Base-by-base conservation (phyloP, 2,113 vertebrate genomes). In the Antechinus flavipes region DNA sequence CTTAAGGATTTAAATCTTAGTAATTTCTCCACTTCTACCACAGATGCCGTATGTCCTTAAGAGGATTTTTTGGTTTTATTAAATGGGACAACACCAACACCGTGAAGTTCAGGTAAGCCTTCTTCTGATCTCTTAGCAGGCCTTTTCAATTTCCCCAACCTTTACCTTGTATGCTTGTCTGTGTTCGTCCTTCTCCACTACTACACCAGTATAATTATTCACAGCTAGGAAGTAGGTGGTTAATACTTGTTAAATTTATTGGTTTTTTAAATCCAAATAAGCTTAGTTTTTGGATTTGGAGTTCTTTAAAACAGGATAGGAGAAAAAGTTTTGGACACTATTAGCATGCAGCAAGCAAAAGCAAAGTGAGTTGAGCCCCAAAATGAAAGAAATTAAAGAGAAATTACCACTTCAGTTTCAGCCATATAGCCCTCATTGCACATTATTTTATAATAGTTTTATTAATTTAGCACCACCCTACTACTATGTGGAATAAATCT, bases 371-470 rank as follows among this genome's bases (percentile, higher is more conserved):
- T 92, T 55, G 6, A 19, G 42, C 55, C 42, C 47, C 47, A 2
- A 47, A 47, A 47, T 47, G 47, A 47, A 47, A 47, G 50, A 96
- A 93, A 94, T 53, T 93, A 46, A 94, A 89, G 89, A 23, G 56
- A 93, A 97, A 93, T 92, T 49, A 91, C 1, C 30, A 54, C 42
- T 89, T 92, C 49, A 68, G 90, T 95, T 97, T 76, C 96, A 94
- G 91, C n/a, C 26, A 97, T 26, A 91, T 68, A 92, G 35, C 90
- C 2, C 25, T 90, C 8, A 35, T 8, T 49, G 54, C 54, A 91
- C 8, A 58, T 35, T 22, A 68, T 58, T 91, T 10, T 92, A 55
- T 50, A 95, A 92, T 93, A 91, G 49, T 92, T 68, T n/a, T 14
- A 46, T 35, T 9, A 26, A 93, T 49, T 96, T 61, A 93, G 90